Conservation (phyloP, 2,113 vertebrate genomes). For the Cisticola juncidis region DNA sequence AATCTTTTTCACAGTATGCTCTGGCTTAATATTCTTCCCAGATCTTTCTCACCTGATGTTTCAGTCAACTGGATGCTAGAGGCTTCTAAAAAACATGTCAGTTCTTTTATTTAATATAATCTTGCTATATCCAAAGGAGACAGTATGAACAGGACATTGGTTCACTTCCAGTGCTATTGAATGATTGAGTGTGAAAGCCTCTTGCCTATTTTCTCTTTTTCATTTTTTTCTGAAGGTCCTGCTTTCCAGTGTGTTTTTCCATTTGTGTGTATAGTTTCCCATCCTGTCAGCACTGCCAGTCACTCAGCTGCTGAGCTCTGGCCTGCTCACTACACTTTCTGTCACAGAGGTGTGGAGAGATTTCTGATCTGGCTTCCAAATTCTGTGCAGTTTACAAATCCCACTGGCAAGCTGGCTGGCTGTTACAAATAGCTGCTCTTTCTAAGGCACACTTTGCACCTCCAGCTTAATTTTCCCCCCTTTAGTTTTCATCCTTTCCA, state of each 20-base stretch:
- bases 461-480: not conserved
- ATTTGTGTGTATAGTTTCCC: not conserved
- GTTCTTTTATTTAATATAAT: conserved; percentile 19
- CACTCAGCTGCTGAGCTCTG: not conserved
- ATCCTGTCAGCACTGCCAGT: conserved; percentile 21
- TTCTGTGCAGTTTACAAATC: not conserved
- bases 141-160: conserved; percentile 30
- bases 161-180: conserved; percentile 34
- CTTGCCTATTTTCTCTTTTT: not conserved
- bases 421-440: conserved; percentile 9
- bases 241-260: conserved; percentile 51
- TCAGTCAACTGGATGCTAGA: conserved; percentile 10
- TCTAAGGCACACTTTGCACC: not conserved
- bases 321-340: not conserved
- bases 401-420: not conserved
- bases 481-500: not conserved
- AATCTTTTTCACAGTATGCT: not conserved
- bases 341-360: conserved; percentile 47
- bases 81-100: not conserved
- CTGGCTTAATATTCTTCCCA: conserved; percentile 12
- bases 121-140: not conserved
- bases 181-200: conserved; percentile 31
- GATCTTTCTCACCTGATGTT: conserved; percentile 38
- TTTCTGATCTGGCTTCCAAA: conserved; percentile 26
- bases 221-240: not conserved